Base-by-base conservation (phyloP, 2,113 vertebrate genomes). In the Rhineura floridana region DNA sequence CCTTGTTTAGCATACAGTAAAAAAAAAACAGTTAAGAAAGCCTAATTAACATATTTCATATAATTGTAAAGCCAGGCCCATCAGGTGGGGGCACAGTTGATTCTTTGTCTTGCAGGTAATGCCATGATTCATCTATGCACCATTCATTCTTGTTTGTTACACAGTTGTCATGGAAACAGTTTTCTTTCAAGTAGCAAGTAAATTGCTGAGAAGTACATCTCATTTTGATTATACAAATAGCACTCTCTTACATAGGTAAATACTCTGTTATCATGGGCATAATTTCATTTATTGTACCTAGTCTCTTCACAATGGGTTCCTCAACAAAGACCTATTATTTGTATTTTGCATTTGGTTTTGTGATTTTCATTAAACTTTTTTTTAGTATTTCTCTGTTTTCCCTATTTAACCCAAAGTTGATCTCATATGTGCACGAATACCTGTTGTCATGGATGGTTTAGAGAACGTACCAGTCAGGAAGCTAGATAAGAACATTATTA, bases 101-200 rank as follows among this genome's bases (percentile, higher is more conserved):
- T 86, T 94, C 89, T 94, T 93, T 94, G 91, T 89, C 91, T 94
- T 93, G 63, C 80, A 79, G 91, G 78, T 89, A 90, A 89, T 91
- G 81, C 90, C 23, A 1, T 95, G 93, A 95, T 93, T 96, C 93
- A 94, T 93, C 91, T 87, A 81, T 82, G 92, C 77, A 76, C 86
- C 87, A 65, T 96, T 94, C 79, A 3, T 86, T 88, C 90, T 95
- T 95, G 92, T 95, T 95, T 94, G 91, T 95, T 93, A 93, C 92
- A 89, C 50, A 3, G 92, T 96, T 96, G 78, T 90, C 89, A 95
- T 96, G 94, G 93, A 80, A 95, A 96, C 94, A 70, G 78, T 92
- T 93, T 91, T 79, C 92, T 94, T 96, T 96, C 91, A 94, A 96
- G 92, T 93, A 93, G 36, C 36, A 88, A 94, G 87, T 89, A 95